Evolutionary conservation across 1,140 invertebrate species (phyloP).

Genomic region (Dendrolimus punctatus): DNA sequence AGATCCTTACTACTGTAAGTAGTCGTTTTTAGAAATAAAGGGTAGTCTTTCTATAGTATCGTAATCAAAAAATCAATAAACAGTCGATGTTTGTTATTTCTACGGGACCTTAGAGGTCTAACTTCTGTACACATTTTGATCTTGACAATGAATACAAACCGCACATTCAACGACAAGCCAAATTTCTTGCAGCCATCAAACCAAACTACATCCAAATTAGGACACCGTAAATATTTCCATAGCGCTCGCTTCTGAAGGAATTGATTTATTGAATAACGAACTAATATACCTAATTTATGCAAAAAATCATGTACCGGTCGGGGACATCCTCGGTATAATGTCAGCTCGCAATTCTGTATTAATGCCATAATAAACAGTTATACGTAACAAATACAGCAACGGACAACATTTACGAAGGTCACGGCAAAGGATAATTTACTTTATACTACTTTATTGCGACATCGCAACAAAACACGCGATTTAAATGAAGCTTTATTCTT

Average conservation of each 20-base stretch:
- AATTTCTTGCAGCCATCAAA: no score
- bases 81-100: no score
- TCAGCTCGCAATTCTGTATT: conserved; percentile 43
- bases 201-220: no score
- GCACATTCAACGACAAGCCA: no score
- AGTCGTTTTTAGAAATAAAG: no score
- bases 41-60: no score
- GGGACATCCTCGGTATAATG: conserved; percentile 47
- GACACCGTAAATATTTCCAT: conserved; percentile 23
- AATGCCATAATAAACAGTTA: conserved; percentile 53
- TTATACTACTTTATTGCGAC: conserved; percentile 40
- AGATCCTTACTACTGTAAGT: no score
- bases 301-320: conserved; percentile 54
- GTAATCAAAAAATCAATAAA: no score
- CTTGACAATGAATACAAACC: no score
- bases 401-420: conserved; percentile 41
- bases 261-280: conserved; percentile 30
- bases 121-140: no score
- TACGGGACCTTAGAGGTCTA: no score
- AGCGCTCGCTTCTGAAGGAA: conserved; percentile 10
- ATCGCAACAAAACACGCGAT: conserved; percentile 40
- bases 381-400: conserved; percentile 36
- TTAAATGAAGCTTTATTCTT: conserved; percentile 20
- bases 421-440: conserved; percentile 50
- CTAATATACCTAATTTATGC: conserved; percentile 44